Conservation (phyloP, 2,113 vertebrate species). For the Passer domesticus region DNA sequence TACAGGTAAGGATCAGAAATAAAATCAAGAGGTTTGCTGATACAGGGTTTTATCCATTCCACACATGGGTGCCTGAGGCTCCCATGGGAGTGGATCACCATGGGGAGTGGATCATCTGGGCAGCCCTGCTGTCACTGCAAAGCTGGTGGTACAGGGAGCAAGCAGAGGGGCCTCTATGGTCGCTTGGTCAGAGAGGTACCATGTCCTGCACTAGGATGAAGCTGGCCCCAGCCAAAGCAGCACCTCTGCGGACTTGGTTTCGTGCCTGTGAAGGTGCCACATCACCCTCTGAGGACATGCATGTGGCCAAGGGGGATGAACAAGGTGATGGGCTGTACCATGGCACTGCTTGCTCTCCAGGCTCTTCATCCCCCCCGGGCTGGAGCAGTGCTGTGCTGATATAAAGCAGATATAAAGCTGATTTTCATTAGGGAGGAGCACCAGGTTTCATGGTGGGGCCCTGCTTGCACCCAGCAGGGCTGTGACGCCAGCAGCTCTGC, state of each 20-base stretch:
- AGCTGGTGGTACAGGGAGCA: background rate
- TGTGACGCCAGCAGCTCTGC: background rate
- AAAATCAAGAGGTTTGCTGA: background rate
- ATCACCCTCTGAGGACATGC: accelerated
- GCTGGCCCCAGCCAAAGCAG: background rate
- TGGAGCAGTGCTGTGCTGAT: background rate
- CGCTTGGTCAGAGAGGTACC: accelerated
- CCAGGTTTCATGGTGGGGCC: background rate
- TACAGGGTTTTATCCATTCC: accelerated
- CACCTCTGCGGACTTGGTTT: background rate
- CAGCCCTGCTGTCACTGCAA: background rate
- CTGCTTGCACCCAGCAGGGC: accelerated
- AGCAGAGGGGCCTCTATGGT: background rate
- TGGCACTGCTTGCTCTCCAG: background rate
- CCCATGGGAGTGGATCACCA: background rate
- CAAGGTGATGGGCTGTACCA: background rate
- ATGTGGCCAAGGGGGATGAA: accelerated
- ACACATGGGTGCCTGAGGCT: accelerated
- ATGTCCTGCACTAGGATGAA: accelerated
- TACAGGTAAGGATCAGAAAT: background rate
- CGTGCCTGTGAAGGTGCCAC: background rate
- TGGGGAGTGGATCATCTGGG: background rate
- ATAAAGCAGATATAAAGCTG: constrained; percentile 41
- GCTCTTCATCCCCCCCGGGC: background rate
- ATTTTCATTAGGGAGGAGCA: background rate